These are phyloP conservation scores for Acrobeloides nanus DNA, from an alignment of 2,888 invertebrate species.

Conservation along the genomic window DNA sequence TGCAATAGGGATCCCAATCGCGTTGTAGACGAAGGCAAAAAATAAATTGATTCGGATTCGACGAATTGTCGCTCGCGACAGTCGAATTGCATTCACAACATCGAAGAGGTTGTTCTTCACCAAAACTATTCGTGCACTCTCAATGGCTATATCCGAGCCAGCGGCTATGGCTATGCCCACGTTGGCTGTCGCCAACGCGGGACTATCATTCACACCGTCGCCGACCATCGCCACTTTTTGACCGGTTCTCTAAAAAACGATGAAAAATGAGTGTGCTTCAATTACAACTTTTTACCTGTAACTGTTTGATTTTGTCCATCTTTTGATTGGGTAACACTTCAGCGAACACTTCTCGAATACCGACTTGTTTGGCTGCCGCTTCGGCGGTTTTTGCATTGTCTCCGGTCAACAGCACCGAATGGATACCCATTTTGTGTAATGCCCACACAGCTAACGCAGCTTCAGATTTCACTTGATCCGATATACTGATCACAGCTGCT, in stretches of 20 bases:
- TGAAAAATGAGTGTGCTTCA: too few relatives aligned
- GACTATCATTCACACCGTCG: conserved; percentile 96
- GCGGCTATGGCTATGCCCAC: conserved; percentile 97
- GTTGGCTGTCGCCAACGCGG: conserved; percentile 92
- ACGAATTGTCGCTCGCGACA: conserved; percentile 79
- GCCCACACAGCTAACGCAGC: conserved; percentile 86
- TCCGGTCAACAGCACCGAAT: conserved; percentile 88
- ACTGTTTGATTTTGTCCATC: conserved; percentile 60
- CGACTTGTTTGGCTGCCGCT: conserved; percentile 62
- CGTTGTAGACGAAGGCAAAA: conserved; percentile 91
- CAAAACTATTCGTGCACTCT: conserved; percentile 92
- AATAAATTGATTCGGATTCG: conserved; percentile 86
- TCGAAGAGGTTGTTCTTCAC: conserved; percentile 95
- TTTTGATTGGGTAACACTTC: conserved; percentile 97
- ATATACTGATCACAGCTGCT: conserved; percentile 79
- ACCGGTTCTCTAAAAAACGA: too few relatives aligned
- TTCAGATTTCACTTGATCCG: conserved; percentile 91
- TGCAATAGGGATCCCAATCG: conserved; percentile 89
- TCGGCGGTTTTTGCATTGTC: conserved; percentile 92
- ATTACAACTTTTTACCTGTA: too few relatives aligned
- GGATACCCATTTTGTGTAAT: conserved; percentile 71
- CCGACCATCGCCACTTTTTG: conserved; percentile 88
- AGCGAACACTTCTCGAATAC: conserved; percentile 86
- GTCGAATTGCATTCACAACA: conserved; percentile 83
- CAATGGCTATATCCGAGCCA: conserved; percentile 96